phyloP scores from a whole-genome alignment of 2,888 invertebrate genomes.

The Stramonita haemastoma region DNA sequence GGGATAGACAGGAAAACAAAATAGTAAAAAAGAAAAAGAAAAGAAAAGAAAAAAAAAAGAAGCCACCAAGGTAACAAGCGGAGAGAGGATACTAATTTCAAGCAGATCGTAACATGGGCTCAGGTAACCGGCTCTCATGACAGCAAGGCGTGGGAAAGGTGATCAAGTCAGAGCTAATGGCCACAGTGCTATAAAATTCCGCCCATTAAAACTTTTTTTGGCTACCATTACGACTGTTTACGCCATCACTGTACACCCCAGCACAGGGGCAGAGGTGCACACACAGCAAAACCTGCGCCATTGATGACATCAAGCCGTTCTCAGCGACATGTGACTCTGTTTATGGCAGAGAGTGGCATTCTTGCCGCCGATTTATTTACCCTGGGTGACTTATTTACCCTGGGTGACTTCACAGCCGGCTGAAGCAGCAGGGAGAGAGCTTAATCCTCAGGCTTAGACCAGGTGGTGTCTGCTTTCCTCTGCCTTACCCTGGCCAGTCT shows the following conservation, averaged over 20 bases:
- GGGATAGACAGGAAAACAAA: background rate
- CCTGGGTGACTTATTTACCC: background rate
- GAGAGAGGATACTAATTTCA: background rate
- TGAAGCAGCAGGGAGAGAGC: background rate
- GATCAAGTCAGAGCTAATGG: background rate
- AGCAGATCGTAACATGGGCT: background rate
- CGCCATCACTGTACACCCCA: background rate
- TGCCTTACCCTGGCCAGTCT: background rate
- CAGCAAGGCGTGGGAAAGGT: background rate
- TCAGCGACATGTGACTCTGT: background rate
- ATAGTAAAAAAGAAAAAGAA: background rate
- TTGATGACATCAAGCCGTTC: background rate
- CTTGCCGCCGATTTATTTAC: background rate
- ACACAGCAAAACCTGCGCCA: background rate
- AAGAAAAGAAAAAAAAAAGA: background rate
- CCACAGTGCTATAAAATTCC: background rate
- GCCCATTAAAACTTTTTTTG: background rate
- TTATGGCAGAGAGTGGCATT: background rate
- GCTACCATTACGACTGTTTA: background rate
- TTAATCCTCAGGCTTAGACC: constrained; percentile 8
- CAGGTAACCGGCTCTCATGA: background rate
- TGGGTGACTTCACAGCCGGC: background rate
- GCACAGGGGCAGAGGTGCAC: background rate
- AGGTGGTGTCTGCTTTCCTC: background rate
- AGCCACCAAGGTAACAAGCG: no score